Evolutionary conservation across 1,140 invertebrate species (phyloP), one percentile per base, ranked within the genome.

Genomic region (Mercenaria mercenaria): DNA sequence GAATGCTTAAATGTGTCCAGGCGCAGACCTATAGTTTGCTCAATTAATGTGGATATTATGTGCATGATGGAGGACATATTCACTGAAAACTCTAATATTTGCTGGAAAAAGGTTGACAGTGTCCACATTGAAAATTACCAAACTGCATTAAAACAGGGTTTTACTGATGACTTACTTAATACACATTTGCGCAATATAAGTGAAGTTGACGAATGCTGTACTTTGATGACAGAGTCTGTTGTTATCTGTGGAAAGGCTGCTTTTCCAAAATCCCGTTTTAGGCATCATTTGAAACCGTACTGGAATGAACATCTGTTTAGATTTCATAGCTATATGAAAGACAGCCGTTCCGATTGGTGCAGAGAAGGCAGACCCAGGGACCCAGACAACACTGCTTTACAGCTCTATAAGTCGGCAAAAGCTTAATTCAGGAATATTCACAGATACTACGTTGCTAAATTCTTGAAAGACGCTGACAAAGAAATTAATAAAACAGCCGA

Each of bases 1-100:
- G 26, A 39, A 23, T 82, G 81, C 69, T 69, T 83, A 67, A 83
- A 83, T 83, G 81, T 83, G 32, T 83, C 81, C 11, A 37, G 61
- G 6, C 81, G 69, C 26, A 37, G 81, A 29, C 59, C 81, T 26
- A 37, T 83, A 29, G n/a, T 32, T 6, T 59, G 56, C 47, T 37
- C 26, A 39, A 67, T 83, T 20, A 6, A 43, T 15, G 11, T 67
- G 13, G 61, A 59, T 20, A 26, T 41, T 50, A 32, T 67, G n/a
- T n/a, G n/a, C 23, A 52, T 34, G 20, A 15, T 29, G 32, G n/a
- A 32, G 20, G 37, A n/a, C 20, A 32, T 47, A 56, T 80, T 34
- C 52, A 80, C 77, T 80, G 50, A 26, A 80, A 80, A 80, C 52
- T 15, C 29, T 34, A 26, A 47, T 47, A 3, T 23, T 34, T n/a